phyloP scores from a whole-genome alignment of 2,888 invertebrate genomes.

The Blera fallax region DNA sequence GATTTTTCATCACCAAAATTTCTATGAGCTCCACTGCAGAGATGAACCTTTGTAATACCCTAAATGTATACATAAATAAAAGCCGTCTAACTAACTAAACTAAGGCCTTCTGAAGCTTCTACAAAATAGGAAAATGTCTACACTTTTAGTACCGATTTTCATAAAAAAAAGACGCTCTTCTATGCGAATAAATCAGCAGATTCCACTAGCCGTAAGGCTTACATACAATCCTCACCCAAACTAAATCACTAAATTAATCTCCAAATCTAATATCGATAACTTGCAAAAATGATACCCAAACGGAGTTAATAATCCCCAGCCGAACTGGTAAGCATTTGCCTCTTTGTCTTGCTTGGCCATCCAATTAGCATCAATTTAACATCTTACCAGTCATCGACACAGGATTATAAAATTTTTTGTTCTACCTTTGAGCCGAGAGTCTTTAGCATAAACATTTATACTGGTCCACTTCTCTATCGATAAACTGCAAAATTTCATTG shows the following conservation, averaged over 20 bases:
- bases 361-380: conserved; percentile 9
- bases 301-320: neutral
- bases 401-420: neutral
- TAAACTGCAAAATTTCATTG: neutral
- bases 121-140: too few species aligned
- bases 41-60: too few species aligned
- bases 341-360: neutral
- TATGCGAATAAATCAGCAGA: too few species aligned
- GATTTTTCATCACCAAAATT: too few species aligned
- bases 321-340: neutral
- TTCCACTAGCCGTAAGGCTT: too few species aligned
- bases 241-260: neutral
- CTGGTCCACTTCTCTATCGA: neutral
- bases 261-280: neutral
- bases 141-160: too few species aligned
- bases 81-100: too few species aligned
- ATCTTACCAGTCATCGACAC: neutral
- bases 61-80: too few species aligned
- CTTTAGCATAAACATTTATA: neutral
- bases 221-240: neutral
- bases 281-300: neutral
- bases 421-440: neutral
- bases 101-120: too few species aligned
- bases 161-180: too few species aligned
- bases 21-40: too few species aligned